These are phyloP conservation scores for Listronotus bonariensis DNA, from an alignment of 1,140 invertebrate species.

Conservation along the genomic window DNA sequence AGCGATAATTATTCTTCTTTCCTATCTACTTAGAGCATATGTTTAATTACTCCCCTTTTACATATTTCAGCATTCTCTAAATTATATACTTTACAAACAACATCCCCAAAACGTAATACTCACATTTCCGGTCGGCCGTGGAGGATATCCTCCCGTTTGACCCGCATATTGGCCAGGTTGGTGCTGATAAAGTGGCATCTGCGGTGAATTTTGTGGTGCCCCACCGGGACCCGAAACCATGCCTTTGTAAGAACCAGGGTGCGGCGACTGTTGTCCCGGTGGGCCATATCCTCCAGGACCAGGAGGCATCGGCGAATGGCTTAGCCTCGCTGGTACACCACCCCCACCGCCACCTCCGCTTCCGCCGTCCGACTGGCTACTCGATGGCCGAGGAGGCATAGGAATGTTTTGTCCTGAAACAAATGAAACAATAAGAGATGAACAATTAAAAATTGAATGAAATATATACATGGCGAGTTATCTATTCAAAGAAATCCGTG, in stretches of 20 bases:
- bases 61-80: no score
- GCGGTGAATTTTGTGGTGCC: slow-evolving; percentile 50
- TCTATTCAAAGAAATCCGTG: no score
- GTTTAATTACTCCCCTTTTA: no score
- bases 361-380: slow-evolving; percentile 83
- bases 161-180: slow-evolving; percentile 61
- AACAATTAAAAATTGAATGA: no score
- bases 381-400: slow-evolving; percentile 88
- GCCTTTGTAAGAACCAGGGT: slow-evolving; percentile 65
- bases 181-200: slow-evolving; percentile 60
- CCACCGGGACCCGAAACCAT: slow-evolving; percentile 61
- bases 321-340: slow-evolving; percentile 60
- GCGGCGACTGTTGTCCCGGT: slow-evolving; percentile 59
- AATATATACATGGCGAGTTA: no score
- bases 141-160: slow-evolving; percentile 59
- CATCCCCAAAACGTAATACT: slow-evolving; percentile 45
- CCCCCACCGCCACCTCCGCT: slow-evolving; percentile 67
- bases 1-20: no score
- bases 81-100: no score
- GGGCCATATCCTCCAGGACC: slow-evolving; percentile 70
- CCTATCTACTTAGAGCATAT: no score
- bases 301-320: slow-evolving; percentile 74
- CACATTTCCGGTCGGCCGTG: slow-evolving; percentile 59
- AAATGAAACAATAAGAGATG: neutral
- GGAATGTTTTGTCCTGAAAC: slow-evolving; percentile 86